Percentiles rank a stretch among this genome's conserved stretches.
phyloP scores from a whole-genome alignment of 1,140 invertebrate genomes.

The Pristionchus pacificus region DNA sequence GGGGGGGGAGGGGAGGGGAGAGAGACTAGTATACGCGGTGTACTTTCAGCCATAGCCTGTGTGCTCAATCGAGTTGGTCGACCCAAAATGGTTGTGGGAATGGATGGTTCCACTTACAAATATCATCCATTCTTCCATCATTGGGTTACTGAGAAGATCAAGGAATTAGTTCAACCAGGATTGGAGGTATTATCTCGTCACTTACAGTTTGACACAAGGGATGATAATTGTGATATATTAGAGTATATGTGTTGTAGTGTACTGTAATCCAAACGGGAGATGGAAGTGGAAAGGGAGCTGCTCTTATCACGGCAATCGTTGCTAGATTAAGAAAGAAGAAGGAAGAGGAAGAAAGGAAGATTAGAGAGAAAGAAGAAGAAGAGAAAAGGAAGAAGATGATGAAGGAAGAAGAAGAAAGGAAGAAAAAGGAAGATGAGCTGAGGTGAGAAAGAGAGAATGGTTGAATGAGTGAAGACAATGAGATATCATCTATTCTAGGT shows the following conservation, averaged over 20 bases:
- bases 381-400: background rate
- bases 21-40: too few species aligned
- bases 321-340: conserved; percentile 19
- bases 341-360: conserved; percentile 10
- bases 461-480: too few species aligned
- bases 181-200: conserved; percentile 13
- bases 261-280: conserved; percentile 33
- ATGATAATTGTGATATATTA: background rate
- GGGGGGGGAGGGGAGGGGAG: too few species aligned
- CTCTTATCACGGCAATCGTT: conserved; percentile 33
- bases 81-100: conserved; percentile 25
- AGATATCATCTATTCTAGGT: too few species aligned
- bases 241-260: conserved; percentile 20
- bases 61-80: conserved; percentile 24
- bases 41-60: conserved; percentile 35
- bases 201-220: background rate
- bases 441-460: too few species aligned
- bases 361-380: conserved; percentile 5
- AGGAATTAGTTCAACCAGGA: conserved; percentile 28
- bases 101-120: conserved; percentile 34
- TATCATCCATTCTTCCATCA: conserved; percentile 37
- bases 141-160: conserved; percentile 36
- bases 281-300: conserved; percentile 33
- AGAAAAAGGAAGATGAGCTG: background rate
- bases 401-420: background rate